Evolutionary conservation across 2,888 invertebrate genomes (phyloP), one percentile per base, ranked within the genome.

Genomic region (Drosophila cognata): DNA sequence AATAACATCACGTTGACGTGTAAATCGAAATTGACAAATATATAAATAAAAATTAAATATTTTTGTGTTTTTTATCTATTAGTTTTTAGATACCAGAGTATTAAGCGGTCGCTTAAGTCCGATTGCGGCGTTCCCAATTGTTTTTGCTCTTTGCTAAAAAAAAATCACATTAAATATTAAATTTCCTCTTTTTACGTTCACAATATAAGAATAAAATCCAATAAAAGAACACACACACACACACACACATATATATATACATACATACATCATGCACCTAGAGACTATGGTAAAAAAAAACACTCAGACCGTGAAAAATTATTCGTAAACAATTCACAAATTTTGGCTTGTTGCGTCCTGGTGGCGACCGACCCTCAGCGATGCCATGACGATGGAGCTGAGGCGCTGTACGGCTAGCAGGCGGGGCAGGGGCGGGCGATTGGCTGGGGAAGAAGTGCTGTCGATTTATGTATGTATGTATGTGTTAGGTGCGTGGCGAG

Each of bases 161-260:
- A 21, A 74, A 60, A 74, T 48, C 67, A 55, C 69, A 85, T 79
- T 68, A 79, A 88, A 85, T 85, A 85, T 88, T 82, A 63, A 85
- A 85, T 82, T 85, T 82, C 55, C 63, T 65, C 70, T 79, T 72
- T 81, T 72, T 58, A 79, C 65, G 71, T 58, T 29, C 64, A 55
- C 74, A 61, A 56, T 10, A 31, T 46, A 36, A 11, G 38, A 59
- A 51, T 48, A 77, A 35, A 67, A 21, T 33, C 51, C 56, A 88
- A 65, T 71, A 71, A 72, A 68, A 75, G 72, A 59, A 71, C n/a
- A 51, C 50, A 35, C 35, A 36, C 25, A 53, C 31, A 48, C 31
- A 33, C 43, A 10, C 28, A 13, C 13, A 28, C n/a, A 60, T 13
- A 36, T 6, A 51, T 18, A 25, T 4, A 56, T 28, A 38, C 51